Evolutionary conservation across 2,888 invertebrate species (phyloP), one percentile per base, ranked within the genome.

Genomic region (Mythimna ferrago): DNA sequence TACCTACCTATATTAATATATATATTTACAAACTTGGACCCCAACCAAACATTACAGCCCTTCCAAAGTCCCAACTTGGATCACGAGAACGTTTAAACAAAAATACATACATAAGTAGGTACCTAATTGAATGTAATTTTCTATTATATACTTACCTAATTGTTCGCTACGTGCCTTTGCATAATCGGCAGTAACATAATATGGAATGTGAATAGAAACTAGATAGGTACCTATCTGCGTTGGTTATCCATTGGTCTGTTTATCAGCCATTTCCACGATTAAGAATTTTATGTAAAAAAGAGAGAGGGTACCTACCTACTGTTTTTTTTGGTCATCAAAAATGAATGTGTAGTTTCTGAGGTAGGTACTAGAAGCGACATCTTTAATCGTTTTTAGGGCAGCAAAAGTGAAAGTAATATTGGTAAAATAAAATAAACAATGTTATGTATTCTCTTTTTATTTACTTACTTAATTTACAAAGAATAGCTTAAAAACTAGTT

Each of bases 341-440:
- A 4, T n/a, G 1, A 48, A 26, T 26, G 16, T 5, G 7, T 19
- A 7, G 35, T 10, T 9, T 56, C 7, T 53, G 10, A 16, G 63
- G 21, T 58, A 16, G 58, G 19, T 58, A 54, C 35, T 61, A 41
- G 65, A 72, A 73, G 73, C 63, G 84, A 67, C 83, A 84, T 76
- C 83, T 81, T 51, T 61, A 73, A 19, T 51, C 6, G 10, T 32
- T 38, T 19, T 0, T 16, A 41, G 16, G 11, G 14, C 26, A 26
- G 2, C 11, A 11, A 19, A 53, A 53, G 51, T 53, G 19, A 14
- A 21, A 35, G 2, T 6, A n/a, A 10, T 10, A 3, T 38, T 1
- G 7, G 9, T 14, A 9, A 10, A 44, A 48, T 44, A 16, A 10
- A 32, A 41, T 19, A 0, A 32, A 32, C 2, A 21, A 41, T 32